Evolutionary conservation across 2,113 vertebrate genomes (phyloP).

Genomic region (Syngnathoides biaculeatus): DNA sequence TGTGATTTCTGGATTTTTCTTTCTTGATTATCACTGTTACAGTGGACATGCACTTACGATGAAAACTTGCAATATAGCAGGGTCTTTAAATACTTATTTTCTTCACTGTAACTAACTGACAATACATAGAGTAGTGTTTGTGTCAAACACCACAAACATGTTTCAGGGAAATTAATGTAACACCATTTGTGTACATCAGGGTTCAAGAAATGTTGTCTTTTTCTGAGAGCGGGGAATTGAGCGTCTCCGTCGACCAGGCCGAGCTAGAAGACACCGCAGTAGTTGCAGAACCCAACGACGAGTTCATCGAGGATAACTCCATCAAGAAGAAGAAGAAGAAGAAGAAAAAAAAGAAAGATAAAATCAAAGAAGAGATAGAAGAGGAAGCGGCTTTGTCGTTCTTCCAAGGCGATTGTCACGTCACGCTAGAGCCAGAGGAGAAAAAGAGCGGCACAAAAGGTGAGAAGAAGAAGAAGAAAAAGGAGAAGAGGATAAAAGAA

Average conservation of each 20-base stretch:
- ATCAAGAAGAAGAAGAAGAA: slow-evolving; percentile 69
- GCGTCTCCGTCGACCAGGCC: slow-evolving; percentile 1
- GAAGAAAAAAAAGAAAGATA: slow-evolving; percentile 61
- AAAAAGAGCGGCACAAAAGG: not conserved
- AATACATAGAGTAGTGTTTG: not conserved
- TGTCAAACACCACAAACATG: not conserved
- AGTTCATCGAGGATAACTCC: slow-evolving; percentile 23
- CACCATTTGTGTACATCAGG: slow-evolving; percentile 37
- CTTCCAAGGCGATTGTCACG: slow-evolving; percentile 13
- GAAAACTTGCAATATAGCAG: too few relatives aligned
- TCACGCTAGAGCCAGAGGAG: not conserved
- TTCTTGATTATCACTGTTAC: too few relatives aligned
- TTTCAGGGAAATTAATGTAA: not conserved
- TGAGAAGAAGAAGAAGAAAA: slow-evolving; percentile 68
- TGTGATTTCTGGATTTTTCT: too few relatives aligned
- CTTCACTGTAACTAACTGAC: too few relatives aligned
- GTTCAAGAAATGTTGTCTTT: slow-evolving; percentile 63
- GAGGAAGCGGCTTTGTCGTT: not conserved
- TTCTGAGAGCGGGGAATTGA: slow-evolving; percentile 38
- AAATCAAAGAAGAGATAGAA: slow-evolving; percentile 42
- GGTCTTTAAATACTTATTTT: too few relatives aligned
- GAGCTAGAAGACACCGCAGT: slow-evolving; percentile 41
- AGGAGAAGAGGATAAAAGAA: slow-evolving; percentile 58
- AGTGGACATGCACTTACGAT: too few relatives aligned
- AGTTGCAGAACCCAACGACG: slow-evolving; percentile 12